These are phyloP conservation scores for Eriosoma lanigerum DNA, from an alignment of 1,140 invertebrate genomes.

Conservation along the genomic window DNA sequence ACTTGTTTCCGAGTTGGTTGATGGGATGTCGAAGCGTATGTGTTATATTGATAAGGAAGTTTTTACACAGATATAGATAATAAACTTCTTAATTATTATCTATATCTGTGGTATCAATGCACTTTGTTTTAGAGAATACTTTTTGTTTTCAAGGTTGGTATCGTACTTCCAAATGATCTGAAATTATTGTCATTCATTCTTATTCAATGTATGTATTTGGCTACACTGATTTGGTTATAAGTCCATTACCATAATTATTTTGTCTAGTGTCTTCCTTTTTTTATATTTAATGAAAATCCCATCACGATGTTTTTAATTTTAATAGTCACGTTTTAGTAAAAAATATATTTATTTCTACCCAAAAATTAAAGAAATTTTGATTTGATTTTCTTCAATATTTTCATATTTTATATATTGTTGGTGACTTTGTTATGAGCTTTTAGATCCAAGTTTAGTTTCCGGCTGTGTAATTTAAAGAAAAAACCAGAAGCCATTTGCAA, in stretches of 20 bases:
- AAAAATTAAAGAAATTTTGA: not conserved
- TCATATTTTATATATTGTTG: not conserved
- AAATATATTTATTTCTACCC: not conserved
- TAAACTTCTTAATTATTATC: no score
- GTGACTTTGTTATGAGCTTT: not conserved
- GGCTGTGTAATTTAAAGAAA: not conserved
- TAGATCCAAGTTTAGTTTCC: not conserved
- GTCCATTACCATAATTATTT: constrained; percentile 26
- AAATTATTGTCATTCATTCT: no score
- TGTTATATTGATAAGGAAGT: no score
- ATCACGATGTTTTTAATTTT: constrained; percentile 47
- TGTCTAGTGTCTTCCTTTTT: not conserved
- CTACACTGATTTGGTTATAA: constrained; percentile 26
- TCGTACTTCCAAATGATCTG: no score
- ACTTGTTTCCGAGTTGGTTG: no score
- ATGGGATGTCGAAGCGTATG: no score
- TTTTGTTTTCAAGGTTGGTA: no score
- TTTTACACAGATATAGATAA: no score
- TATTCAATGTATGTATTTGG: not conserved
- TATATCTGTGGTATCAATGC: no score
- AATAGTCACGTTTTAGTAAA: constrained; percentile 17
- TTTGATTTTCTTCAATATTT: not conserved
- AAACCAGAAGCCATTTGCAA: constrained; percentile 38
- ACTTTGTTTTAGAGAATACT: no score
- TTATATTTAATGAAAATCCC: not conserved